Evolutionary conservation across 2,888 invertebrate species (phyloP).

Genomic region (Baronia brevicornis): DNA sequence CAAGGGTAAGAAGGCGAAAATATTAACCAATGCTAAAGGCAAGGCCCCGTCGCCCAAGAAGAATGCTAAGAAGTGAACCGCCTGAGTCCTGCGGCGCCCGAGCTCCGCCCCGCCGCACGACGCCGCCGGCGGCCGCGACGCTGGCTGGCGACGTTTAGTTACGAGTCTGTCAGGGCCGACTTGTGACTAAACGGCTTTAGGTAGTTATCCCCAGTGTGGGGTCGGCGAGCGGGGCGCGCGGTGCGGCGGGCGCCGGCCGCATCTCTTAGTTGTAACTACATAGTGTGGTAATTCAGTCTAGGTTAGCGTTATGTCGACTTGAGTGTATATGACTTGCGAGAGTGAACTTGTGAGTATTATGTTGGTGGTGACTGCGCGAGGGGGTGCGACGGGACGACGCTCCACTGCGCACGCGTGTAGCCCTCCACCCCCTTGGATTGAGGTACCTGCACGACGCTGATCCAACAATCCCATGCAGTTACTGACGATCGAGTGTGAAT

Average conservation of each 20-base stretch:
- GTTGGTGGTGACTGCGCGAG: conserved; percentile 35
- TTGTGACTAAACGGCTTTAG: conserved; percentile 10
- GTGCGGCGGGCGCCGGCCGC: conserved; percentile 19
- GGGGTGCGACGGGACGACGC: not conserved
- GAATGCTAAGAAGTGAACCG: conserved; percentile 75
- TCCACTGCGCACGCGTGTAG: not conserved
- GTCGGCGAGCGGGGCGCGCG: conserved; percentile 13
- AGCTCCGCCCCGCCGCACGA: conserved; percentile 12
- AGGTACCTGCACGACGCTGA: conserved; percentile 40
- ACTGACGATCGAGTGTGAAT: conserved; percentile 48
- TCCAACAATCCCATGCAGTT: conserved; percentile 31
- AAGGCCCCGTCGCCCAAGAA: conserved; percentile 83
- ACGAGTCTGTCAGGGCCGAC: conserved; percentile 12
- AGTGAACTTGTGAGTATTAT: conserved; percentile 20
- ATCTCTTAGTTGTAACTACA: conserved; percentile 42
- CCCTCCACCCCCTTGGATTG: conserved; percentile 27
- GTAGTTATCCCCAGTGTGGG: conserved; percentile 14
- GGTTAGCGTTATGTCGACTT: conserved; percentile 63
- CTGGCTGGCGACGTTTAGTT: conserved; percentile 1
- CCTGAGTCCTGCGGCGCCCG: conserved; percentile 20
- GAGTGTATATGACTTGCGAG: no score
- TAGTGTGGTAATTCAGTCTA: conserved; percentile 60
- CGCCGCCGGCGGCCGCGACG: conserved; percentile 16
- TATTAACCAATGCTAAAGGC: conserved; percentile 81
- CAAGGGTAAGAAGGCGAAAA: conserved; percentile 86